A percentile compares a stretch with the other conserved stretches of the same genome.
These are phyloP conservation scores for Pao palembangensis DNA, from an alignment of 2,113 vertebrate species.

Conservation along the genomic window DNA sequence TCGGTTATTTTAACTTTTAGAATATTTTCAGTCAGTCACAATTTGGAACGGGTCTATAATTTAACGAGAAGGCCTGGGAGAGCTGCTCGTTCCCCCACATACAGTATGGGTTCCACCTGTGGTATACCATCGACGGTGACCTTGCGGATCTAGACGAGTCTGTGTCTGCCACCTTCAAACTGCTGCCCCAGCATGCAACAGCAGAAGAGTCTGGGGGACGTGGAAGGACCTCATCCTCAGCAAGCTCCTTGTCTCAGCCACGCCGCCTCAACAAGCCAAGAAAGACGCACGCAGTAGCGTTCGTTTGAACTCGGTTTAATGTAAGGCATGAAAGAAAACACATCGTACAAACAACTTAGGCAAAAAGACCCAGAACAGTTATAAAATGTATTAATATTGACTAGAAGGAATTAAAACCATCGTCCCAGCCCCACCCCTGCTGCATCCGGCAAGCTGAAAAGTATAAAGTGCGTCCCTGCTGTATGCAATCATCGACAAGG, in stretches of 20 bases:
- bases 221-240: too few relatives aligned
- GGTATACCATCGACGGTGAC: too few relatives aligned
- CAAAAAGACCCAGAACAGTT: slow-evolving; percentile 39
- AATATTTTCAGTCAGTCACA: too few relatives aligned
- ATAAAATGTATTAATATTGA: slow-evolving; percentile 38
- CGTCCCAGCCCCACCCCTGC: not conserved
- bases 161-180: too few relatives aligned
- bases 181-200: too few relatives aligned
- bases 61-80: too few relatives aligned
- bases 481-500: slow-evolving; percentile 36
- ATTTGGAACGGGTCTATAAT: too few relatives aligned
- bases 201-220: too few relatives aligned
- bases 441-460: slow-evolving; percentile 34
- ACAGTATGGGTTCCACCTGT: too few relatives aligned
- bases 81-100: too few relatives aligned
- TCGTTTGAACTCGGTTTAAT: slow-evolving; percentile 43
- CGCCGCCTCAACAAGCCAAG: not conserved
- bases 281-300: slow-evolving; percentile 3
- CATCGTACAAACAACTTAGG: slow-evolving; percentile 55
- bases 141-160: too few relatives aligned
- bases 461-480: slow-evolving; percentile 62
- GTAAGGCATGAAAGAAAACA: slow-evolving; percentile 59
- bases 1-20: too few relatives aligned
- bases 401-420: slow-evolving; percentile 22
- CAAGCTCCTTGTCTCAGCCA: not conserved